Evolutionary conservation across 2,888 invertebrate species (phyloP).

Genomic region (Eupithecia pulchellata): DNA sequence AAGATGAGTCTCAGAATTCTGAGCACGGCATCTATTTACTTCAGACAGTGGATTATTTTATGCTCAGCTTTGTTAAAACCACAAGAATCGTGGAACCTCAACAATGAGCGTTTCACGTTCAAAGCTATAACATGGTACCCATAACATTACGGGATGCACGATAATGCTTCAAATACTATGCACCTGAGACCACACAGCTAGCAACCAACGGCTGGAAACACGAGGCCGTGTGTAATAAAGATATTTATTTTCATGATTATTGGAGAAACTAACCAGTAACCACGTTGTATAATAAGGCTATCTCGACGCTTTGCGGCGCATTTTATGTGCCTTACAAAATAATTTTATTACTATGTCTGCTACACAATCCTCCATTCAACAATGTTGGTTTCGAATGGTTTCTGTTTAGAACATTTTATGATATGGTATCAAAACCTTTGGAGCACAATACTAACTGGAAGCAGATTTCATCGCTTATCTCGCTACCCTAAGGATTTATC

Average conservation of each 20-base stretch:
- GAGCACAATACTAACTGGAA: neutral
- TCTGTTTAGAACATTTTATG: neutral
- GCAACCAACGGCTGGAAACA: conserved; percentile 25
- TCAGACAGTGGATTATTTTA: neutral
- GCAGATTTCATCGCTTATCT: neutral
- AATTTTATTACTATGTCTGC: conserved; percentile 19
- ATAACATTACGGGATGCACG: neutral
- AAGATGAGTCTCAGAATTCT: neutral
- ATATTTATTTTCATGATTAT: conserved; percentile 50
- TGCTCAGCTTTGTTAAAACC: conserved; percentile 6
- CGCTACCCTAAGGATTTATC: conserved; percentile 12
- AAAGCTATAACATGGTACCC: neutral
- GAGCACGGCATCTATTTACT: neutral
- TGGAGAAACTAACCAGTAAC: conserved; percentile 40
- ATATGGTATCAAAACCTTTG: neutral
- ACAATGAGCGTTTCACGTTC: conserved; percentile 1
- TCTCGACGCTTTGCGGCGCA: conserved; percentile 45
- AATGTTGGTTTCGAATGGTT: neutral
- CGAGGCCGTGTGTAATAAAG: conserved; percentile 46
- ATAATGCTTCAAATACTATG: conserved; percentile 7
- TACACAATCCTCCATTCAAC: neutral
- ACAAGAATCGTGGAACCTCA: neutral
- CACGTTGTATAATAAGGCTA: conserved; percentile 42
- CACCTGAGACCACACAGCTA: conserved; percentile 25
- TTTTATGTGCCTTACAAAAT: conserved; percentile 22